These are phyloP conservation scores for Otolemur crassicaudatus DNA, from an alignment of 2,797 vertebrate genomes.

Conservation along the genomic window DNA sequence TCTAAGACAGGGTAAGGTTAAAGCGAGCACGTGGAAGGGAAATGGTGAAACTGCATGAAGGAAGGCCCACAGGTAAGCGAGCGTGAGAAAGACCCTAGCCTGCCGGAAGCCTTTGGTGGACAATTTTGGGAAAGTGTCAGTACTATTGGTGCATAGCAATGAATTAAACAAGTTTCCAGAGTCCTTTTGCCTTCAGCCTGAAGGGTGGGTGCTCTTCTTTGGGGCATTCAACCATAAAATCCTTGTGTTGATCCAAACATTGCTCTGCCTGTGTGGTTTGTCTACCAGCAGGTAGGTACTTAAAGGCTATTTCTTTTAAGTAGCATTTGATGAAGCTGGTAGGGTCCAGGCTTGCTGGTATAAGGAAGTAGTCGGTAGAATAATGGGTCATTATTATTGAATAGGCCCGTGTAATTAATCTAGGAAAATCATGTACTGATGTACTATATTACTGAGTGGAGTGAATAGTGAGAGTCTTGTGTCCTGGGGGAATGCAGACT, in stretches of 20 bases:
- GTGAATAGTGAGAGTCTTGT: constrained; percentile 44
- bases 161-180: neutral
- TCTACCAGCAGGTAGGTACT: neutral
- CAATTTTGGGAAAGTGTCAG: neutral
- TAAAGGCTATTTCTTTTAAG: constrained; percentile 59
- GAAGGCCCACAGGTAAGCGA: neutral
- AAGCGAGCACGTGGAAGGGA: neutral
- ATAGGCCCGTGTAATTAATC: constrained; percentile 70
- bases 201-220: neutral
- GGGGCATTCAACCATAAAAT: neutral
- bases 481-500: constrained; percentile 63
- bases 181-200: neutral
- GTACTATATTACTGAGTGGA: constrained; percentile 55
- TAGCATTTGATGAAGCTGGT: constrained; percentile 65
- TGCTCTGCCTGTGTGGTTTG: neutral
- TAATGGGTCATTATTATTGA: constrained; percentile 78
- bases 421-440: constrained; percentile 71
- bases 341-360: constrained; percentile 43
- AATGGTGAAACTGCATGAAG: neutral
- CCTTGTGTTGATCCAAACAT: neutral
- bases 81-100: neutral
- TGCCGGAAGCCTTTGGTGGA: neutral
- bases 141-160: neutral
- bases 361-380: constrained; percentile 55
- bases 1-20: neutral